Evolutionary conservation across 2,888 invertebrate species (phyloP).

Genomic region (Agriotes lineatus): DNA sequence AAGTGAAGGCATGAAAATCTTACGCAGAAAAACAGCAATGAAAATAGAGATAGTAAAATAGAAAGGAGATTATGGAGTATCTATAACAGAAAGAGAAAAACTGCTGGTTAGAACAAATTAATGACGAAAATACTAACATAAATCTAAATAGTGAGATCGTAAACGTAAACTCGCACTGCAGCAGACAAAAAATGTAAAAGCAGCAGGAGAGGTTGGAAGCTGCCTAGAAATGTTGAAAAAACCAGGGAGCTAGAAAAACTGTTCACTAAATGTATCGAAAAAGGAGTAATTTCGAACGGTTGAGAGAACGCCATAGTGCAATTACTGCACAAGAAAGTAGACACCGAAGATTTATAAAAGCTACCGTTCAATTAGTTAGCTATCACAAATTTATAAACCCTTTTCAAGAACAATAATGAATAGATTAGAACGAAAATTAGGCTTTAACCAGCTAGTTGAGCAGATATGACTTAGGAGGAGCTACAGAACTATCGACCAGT

Average conservation of each 20-base stretch:
- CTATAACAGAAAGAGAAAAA: background rate
- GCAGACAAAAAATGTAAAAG: constrained; percentile 7
- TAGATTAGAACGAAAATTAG: constrained; percentile 3
- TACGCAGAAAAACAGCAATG: no score
- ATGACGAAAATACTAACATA: background rate
- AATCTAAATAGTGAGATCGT: no score
- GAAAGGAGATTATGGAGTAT: background rate
- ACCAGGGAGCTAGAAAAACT: background rate
- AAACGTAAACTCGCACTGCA: background rate
- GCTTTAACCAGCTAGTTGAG: background rate
- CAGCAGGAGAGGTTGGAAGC: background rate
- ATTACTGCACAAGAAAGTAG: background rate
- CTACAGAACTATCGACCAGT: no score
- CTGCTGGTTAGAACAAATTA: background rate
- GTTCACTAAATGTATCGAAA: constrained; percentile 1
- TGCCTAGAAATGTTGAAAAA: background rate
- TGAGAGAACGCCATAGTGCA: constrained; percentile 5
- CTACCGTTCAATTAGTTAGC: background rate
- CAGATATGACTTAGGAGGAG: background rate
- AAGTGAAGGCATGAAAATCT: no score
- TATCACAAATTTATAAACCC: no score
- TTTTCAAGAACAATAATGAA: no score
- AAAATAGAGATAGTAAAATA: background rate
- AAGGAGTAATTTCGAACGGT: background rate
- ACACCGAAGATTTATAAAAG: background rate